Conservation (phyloP, 2,888 invertebrate species). For the Brachypterus glaber region DNA sequence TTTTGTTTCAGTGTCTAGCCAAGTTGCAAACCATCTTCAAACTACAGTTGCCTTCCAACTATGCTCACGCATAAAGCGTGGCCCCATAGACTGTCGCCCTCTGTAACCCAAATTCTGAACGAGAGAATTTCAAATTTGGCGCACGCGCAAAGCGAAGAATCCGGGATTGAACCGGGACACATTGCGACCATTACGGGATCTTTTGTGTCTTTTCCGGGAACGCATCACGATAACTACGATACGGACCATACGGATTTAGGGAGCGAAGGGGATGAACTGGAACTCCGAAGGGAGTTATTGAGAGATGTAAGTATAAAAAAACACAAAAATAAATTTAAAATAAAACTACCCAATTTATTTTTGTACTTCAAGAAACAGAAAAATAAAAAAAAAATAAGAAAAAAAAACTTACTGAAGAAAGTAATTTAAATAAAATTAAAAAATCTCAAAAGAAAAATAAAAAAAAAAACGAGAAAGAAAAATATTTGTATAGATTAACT, state of each 20-base stretch:
- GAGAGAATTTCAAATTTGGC: slow-evolving; percentile 27
- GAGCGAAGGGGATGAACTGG: slow-evolving; percentile 71
- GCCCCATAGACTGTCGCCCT: slow-evolving; percentile 40
- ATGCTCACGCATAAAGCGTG: slow-evolving; percentile 40
- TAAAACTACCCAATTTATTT: no score
- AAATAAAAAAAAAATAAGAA: no score
- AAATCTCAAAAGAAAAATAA: no score
- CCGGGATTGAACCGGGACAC: slow-evolving; percentile 55
- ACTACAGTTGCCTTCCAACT: no score
- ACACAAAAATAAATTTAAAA: no score
- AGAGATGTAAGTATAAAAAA: slow-evolving; percentile 61
- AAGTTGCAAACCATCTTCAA: no score
- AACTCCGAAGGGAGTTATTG: slow-evolving; percentile 63
- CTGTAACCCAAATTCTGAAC: slow-evolving; percentile 32
- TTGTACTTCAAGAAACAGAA: no score
- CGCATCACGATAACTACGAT: slow-evolving; percentile 56
- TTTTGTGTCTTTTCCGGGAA: slow-evolving; percentile 44
- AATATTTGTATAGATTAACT: no score
- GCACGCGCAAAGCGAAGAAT: slow-evolving; percentile 45
- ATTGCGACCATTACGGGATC: slow-evolving; percentile 66
- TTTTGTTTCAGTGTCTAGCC: no score
- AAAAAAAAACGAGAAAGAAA: no score
- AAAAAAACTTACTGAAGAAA: no score
- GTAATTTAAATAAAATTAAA: no score
- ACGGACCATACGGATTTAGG: slow-evolving; percentile 74